These are phyloP conservation scores for Plagodis dolabraria DNA, from an alignment of 2,888 invertebrate species.

Conservation along the genomic window DNA sequence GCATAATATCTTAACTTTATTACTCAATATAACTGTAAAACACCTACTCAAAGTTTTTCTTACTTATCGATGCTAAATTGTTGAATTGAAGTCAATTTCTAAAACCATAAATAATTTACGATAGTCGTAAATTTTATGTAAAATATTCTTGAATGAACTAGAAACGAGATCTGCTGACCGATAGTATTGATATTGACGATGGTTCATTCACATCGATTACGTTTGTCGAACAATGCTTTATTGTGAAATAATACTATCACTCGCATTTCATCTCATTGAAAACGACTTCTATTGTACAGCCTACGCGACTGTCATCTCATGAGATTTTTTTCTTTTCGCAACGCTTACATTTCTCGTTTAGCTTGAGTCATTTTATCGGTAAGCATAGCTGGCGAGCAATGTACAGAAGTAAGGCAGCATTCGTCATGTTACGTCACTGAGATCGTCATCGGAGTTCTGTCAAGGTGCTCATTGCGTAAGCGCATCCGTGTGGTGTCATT, in stretches of 20 bases:
- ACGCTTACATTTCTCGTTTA: slow-evolving; percentile 41
- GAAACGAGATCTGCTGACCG: slow-evolving; percentile 42
- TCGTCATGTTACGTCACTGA: slow-evolving; percentile 57
- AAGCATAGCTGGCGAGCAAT: slow-evolving; percentile 25
- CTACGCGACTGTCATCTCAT: slow-evolving; percentile 40
- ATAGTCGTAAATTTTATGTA: slow-evolving; percentile 48
- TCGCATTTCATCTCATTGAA: slow-evolving; percentile 72
- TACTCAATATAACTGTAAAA: slow-evolving; percentile 36
- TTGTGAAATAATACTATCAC: slow-evolving; percentile 78
- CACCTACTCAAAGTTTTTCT: slow-evolving; percentile 37
- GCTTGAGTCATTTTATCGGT: neutral
- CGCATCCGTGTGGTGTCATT: slow-evolving; percentile 77
- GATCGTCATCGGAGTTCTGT: slow-evolving; percentile 66
- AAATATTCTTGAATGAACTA: slow-evolving; percentile 54
- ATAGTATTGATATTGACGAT: slow-evolving; percentile 64
- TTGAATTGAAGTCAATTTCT: slow-evolving; percentile 47
- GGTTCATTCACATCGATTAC: slow-evolving; percentile 71
- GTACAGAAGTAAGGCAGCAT: slow-evolving; percentile 42
- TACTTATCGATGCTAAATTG: slow-evolving; percentile 37
- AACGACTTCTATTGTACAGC: slow-evolving; percentile 52
- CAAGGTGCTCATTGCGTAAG: slow-evolving; percentile 79
- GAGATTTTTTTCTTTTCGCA: slow-evolving; percentile 33
- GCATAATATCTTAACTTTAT: slow-evolving; percentile 28
- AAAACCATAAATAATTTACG: slow-evolving; percentile 57
- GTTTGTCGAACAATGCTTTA: slow-evolving; percentile 71